These are phyloP conservation scores for Chlorops oryzae DNA, from an alignment of 1,140 invertebrate species.

Conservation along the genomic window DNA sequence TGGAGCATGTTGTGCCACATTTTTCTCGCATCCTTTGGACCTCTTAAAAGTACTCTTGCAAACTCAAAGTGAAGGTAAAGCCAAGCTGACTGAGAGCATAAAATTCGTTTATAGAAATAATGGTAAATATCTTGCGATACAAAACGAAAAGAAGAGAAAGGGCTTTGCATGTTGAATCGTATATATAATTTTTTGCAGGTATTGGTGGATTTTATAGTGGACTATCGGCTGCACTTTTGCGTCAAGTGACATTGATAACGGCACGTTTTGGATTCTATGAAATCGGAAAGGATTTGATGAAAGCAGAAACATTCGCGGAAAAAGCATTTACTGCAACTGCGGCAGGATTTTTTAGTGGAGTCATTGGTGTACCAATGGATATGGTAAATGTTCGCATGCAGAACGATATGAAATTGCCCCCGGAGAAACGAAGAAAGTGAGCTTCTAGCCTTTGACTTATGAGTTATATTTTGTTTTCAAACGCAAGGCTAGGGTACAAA, in stretches of 20 bases:
- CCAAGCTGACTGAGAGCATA: constrained; percentile 57
- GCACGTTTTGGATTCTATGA: constrained; percentile 28
- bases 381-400: constrained; percentile 97
- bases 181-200: constrained; percentile 50
- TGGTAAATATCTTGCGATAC: background rate
- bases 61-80: constrained; percentile 89
- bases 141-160: background rate
- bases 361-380: constrained; percentile 75
- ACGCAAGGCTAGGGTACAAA: constrained; percentile 16
- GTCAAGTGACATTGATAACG: constrained; percentile 30
- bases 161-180: background rate
- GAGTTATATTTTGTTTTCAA: background rate
- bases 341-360: constrained; percentile 66
- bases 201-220: constrained; percentile 57
- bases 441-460: constrained; percentile 38
- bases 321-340: constrained; percentile 48
- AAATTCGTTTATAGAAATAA: background rate
- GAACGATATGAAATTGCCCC: constrained; percentile 89
- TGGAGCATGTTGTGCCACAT: constrained; percentile 89
- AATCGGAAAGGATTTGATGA: constrained; percentile 15
- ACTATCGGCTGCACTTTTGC: constrained; percentile 28
- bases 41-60: constrained; percentile 95
- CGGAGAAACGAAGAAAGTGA: constrained; percentile 83
- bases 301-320: constrained; percentile 19
- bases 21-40: constrained; percentile 95